Evolutionary conservation across 2,113 vertebrate genomes (phyloP), one percentile per base, ranked within the genome.

Genomic region (Tragelaphus strepsiceros): DNA sequence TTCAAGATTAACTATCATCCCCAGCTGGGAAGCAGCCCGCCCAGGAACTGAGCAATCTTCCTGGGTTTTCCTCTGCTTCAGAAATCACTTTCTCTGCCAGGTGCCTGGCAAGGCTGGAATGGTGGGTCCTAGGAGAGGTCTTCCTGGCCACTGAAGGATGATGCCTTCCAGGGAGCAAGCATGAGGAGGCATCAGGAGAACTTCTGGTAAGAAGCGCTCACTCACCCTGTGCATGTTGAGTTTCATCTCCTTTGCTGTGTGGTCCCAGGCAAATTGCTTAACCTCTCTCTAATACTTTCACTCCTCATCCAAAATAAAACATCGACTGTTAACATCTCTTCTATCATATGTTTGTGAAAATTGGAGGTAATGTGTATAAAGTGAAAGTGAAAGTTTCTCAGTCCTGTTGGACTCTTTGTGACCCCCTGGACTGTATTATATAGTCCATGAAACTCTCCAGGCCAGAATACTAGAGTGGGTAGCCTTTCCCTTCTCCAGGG

Each of bases 1-100:
- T 98, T 97, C 90, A 91, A 97, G 97, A 98, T 98, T 96, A 98
- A 95, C 96, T 96, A 93, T 97, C 96, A 95, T 96, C 96, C 96
- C 96, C 95, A 97, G 96, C 98, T 98, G 97, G 89, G 97, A 97
- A 88, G 96, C 96, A 80, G 95, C 26, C 2, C 3, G 13, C 93
- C 54, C 28, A 53, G 81, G 92, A 98, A 87, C 96, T 95, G 96
- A 98, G 97, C 96, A 96, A 96, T 97, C 97, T 96, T 96, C 84
- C 96, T 56, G 62, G 87, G 93, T 83, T 97, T 98, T 85, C 97
- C 91, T 86, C 59, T 82, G 96, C 62, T 87, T 96, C 96, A 93
- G 94, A 98, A 95, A 96, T 43, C 84, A 49, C 95, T 98, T 93
- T 89, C 74, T 96, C 64, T 78, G 87, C 94, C 80, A 95, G 94